These are phyloP conservation scores for Eidolon dupreanum DNA, from an alignment of 2,797 vertebrate genomes.

Conservation along the genomic window DNA sequence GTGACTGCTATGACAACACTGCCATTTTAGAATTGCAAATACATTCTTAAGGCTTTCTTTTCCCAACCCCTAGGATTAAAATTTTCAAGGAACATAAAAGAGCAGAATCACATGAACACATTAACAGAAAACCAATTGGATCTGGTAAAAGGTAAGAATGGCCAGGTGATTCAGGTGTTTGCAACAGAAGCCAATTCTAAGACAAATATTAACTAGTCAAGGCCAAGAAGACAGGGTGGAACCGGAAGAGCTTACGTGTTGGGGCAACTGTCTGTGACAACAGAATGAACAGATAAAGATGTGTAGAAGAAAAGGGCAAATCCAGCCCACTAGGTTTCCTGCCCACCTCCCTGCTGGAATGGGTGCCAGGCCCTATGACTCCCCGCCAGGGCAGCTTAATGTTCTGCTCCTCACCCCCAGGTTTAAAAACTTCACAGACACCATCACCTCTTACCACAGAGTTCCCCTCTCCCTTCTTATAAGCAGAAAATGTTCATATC, in stretches of 20 bases:
- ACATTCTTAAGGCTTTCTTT: neutral
- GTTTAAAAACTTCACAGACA: neutral
- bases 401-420: neutral
- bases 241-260: neutral
- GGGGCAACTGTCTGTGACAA: neutral
- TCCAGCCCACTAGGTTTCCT: neutral
- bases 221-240: neutral
- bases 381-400: neutral
- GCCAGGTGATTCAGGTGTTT: neutral
- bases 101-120: neutral
- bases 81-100: neutral
- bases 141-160: neutral
- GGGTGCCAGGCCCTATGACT: accelerated
- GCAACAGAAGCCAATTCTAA: neutral
- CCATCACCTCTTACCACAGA: neutral
- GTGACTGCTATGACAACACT: neutral
- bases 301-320: neutral
- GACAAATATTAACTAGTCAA: neutral
- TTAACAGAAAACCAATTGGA: neutral
- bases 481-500: neutral
- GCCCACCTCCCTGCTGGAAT: neutral
- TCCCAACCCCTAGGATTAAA: neutral
- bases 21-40: neutral
- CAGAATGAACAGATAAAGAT: neutral
- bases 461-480: neutral